Evolutionary conservation across 2,797 vertebrate genomes (phyloP).

Genomic region (Anas bernieri): DNA sequence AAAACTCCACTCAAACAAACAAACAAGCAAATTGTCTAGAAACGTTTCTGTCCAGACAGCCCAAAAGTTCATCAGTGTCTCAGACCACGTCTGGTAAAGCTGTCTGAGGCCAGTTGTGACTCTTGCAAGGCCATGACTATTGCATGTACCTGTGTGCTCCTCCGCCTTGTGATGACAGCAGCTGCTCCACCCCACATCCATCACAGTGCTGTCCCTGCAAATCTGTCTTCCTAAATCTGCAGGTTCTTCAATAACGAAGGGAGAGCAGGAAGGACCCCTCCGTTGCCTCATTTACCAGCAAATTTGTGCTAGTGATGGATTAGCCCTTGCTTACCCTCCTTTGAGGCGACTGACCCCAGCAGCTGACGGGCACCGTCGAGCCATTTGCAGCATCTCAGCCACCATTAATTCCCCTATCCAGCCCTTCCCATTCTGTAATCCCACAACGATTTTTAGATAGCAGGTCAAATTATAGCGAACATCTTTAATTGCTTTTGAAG

Average conservation of each 20-base stretch:
- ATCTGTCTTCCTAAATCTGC: neutral
- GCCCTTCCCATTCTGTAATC: neutral
- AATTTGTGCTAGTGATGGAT: conserved; percentile 17
- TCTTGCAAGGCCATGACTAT: neutral
- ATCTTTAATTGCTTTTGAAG: conserved; percentile 62
- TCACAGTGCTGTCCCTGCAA: neutral
- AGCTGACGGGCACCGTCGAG: neutral
- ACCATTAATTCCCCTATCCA: neutral
- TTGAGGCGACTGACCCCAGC: conserved; percentile 30
- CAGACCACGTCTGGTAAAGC: neutral
- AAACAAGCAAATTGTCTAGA: neutral
- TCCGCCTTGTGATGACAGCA: neutral
- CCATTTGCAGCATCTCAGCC: neutral
- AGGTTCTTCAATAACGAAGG: neutral
- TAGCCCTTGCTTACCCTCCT: conserved; percentile 25
- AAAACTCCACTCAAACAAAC: neutral
- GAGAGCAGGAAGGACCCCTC: neutral
- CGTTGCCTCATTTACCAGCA: neutral
- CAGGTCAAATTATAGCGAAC: neutral
- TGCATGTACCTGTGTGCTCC: neutral
- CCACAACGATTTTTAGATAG: neutral
- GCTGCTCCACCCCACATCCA: neutral
- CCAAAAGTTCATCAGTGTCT: neutral
- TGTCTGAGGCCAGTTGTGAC: neutral
- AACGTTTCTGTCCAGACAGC: neutral